phyloP scores from a whole-genome alignment of 2,113 vertebrate genomes.

The Gallinago jamesoni region DNA sequence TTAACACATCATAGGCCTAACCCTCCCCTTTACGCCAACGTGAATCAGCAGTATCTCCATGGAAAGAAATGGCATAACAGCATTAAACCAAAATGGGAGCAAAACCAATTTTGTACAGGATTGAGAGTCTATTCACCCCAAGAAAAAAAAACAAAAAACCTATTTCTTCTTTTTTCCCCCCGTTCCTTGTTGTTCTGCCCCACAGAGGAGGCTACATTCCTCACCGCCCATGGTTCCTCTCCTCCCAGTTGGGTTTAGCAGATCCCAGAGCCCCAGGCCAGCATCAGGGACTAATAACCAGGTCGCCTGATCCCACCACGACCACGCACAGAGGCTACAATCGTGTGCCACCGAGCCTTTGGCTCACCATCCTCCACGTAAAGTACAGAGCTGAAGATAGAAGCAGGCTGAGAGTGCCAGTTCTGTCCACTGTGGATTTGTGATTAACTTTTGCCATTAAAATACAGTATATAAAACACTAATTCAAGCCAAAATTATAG shows the following conservation, averaged over 20 bases:
- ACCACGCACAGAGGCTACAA: background rate
- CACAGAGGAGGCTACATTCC: background rate
- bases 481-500: conserved; percentile 69
- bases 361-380: background rate
- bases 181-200: background rate
- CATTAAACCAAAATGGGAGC: background rate
- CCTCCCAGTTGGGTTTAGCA: background rate
- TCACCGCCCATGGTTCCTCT: background rate
- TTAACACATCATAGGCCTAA: background rate
- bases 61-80: background rate
- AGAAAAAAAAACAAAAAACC: no score
- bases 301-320: background rate
- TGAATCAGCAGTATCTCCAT: background rate
- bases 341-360: background rate
- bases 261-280: background rate
- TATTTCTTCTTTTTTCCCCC: background rate
- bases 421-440: conserved; percentile 44
- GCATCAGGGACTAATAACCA: background rate
- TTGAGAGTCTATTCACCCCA: background rate
- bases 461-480: conserved; percentile 65
- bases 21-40: background rate
- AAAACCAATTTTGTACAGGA: background rate
- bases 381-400: conserved; percentile 38
- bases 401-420: conserved; percentile 40
- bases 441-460: conserved; percentile 71